Evolutionary conservation across 2,113 vertebrate species (phyloP), one percentile per base, ranked within the genome.

Genomic region (Macquaria ambigua): DNA sequence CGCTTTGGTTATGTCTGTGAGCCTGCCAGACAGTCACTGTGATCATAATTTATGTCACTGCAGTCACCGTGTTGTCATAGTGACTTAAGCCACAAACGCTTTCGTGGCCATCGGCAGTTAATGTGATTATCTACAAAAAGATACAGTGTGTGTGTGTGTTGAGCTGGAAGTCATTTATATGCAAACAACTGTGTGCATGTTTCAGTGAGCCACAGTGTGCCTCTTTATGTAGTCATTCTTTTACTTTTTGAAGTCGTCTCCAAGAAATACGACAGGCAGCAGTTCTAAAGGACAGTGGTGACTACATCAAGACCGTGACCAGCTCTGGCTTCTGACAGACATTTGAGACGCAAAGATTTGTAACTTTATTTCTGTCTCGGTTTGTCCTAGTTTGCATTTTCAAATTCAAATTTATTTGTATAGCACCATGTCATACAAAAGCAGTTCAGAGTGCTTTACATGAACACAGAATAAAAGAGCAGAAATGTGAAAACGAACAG

Each of bases 41-140:
- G 34, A 31, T 78, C 10, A 63, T n/a, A 16, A 74, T 81, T 77
- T 52, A 41, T 37, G 37, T 75, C 48, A 10, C 20, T 20, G 59
- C 68, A 62, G 52, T 39, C 37, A 8, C 12, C 2, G 5, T 41
- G 84, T 87, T 53, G 48, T 85, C 76, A 81, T 39, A 12, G 77
- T 41, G 55, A 86, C 37, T 18, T 23, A 21, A 34, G n/a, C 21
- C 31, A 39, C 34, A 58, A 67, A 12, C 25, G 18, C 56, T 31
- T n/a, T 58, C 31, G 37, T 48, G 59, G 2, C 21, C 23, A 39
- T 5, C 21, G 6, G 14, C 10, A 23, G 10, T 39, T 50, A 39
- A 78, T 68, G 21, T 56, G 15, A 48, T 37, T 20, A 25, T 76
- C 18, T 41, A 52, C 71, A 62, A 11, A 41, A 52, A 64, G 5